phyloP scores from a whole-genome alignment of 2,888 invertebrate genomes.

The Incurvaria masculella region DNA sequence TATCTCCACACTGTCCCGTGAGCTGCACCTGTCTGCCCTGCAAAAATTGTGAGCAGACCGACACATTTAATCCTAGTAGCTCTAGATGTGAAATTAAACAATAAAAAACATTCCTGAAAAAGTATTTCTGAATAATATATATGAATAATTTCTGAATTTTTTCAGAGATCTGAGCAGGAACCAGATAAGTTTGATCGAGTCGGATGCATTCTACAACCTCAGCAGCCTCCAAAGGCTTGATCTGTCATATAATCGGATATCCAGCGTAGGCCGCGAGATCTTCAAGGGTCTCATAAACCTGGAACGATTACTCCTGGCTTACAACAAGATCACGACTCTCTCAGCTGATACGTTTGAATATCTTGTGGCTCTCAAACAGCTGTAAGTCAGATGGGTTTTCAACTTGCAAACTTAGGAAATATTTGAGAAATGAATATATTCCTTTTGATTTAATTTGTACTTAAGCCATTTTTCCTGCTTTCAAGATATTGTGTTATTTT shows the following conservation, averaged over 20 bases:
- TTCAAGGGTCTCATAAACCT: constrained; percentile 66
- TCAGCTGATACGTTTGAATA: constrained; percentile 68
- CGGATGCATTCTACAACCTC: constrained; percentile 71
- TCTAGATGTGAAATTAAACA: constrained; percentile 3
- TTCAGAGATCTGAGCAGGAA: constrained; percentile 78
- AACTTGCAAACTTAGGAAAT: no score
- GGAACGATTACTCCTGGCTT: constrained; percentile 67
- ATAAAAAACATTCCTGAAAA: constrained; percentile 9
- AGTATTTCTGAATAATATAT: constrained; percentile 2
- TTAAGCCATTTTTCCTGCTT: no score
- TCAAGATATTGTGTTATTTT: no score
- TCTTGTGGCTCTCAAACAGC: constrained; percentile 63
- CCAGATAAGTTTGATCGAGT: constrained; percentile 68
- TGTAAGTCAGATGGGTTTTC: no score
- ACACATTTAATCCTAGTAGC: background rate
- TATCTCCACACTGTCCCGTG: constrained; percentile 56
- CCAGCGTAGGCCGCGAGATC: constrained; percentile 62
- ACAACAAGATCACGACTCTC: constrained; percentile 69
- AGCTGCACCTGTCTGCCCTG: constrained; percentile 61
- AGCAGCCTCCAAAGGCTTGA: constrained; percentile 67
- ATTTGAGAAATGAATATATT: no score
- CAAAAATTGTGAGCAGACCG: constrained; percentile 65
- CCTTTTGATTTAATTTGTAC: no score
- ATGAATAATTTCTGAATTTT: constrained; percentile 19
- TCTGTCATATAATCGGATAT: constrained; percentile 68